phyloP scores from a whole-genome alignment of 2,888 invertebrate genomes.

The Monopis laevigella region DNA sequence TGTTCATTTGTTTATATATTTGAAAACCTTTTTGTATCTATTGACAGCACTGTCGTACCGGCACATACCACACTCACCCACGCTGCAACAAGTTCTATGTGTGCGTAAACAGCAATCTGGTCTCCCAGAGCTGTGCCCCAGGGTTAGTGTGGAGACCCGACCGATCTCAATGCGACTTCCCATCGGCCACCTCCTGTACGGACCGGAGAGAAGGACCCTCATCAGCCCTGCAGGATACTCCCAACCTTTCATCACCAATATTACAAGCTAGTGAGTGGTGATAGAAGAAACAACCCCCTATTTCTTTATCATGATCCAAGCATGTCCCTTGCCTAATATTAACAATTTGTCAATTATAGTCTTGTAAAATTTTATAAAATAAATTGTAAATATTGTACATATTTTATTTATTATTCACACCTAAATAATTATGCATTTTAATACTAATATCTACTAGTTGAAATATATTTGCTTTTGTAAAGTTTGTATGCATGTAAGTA shows the following conservation, averaged over 20 bases:
- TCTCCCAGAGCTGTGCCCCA: slow-evolving; percentile 77
- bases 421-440: too few relatives aligned
- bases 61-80: slow-evolving; percentile 78
- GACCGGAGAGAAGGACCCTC: slow-evolving; percentile 37
- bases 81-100: slow-evolving; percentile 80
- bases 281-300: not conserved
- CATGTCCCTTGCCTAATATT: slow-evolving; percentile 6
- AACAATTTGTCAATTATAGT: slow-evolving; percentile 1
- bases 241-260: slow-evolving; percentile 20
- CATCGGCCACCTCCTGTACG: slow-evolving; percentile 70
- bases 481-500: too few relatives aligned
- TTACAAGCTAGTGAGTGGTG: slow-evolving; percentile 21
- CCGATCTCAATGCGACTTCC: slow-evolving; percentile 79
- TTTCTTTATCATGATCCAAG: slow-evolving; percentile 1
- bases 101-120: slow-evolving; percentile 78
- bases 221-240: slow-evolving; percentile 29
- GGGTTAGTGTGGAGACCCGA: slow-evolving; percentile 78
- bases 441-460: too few relatives aligned
- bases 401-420: not conserved
- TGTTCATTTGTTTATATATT: too few relatives aligned
- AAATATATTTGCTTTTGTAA: too few relatives aligned
- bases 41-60: slow-evolving; percentile 69
- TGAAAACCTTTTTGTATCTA: not conserved
- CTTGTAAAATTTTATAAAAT: not conserved
- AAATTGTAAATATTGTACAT: not conserved